Percentiles rank a stretch among this genome's conserved stretches.
Evolutionary conservation across 2,113 vertebrate species (phyloP).

Genomic region (Bungarus multicinctus): DNA sequence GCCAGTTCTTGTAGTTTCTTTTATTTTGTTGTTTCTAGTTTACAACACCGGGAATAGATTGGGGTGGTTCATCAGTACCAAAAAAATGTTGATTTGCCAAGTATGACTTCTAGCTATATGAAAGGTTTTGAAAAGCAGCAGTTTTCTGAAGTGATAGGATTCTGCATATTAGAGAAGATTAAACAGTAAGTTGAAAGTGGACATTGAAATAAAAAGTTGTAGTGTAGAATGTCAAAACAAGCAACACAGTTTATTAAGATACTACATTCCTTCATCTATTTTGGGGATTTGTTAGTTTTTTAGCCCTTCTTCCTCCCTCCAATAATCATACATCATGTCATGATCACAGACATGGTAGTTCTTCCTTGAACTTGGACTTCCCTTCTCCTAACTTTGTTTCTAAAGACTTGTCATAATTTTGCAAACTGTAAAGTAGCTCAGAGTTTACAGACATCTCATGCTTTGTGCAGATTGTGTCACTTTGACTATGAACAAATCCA

Average conservation of each 20-base stretch:
- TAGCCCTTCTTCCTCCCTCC: background rate
- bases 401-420: background rate
- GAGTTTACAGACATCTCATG: background rate
- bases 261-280: background rate
- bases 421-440: background rate
- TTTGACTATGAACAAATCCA: background rate
- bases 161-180: constrained; percentile 4
- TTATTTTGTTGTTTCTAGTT: background rate
- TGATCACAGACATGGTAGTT: background rate
- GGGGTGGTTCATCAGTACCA: background rate
- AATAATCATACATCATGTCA: background rate
- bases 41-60: background rate
- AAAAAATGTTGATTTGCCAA: background rate
- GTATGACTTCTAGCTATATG: background rate
- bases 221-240: background rate
- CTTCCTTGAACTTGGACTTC: background rate
- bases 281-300: background rate
- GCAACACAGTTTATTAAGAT: background rate
- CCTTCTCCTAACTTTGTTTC: background rate
- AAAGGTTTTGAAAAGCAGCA: background rate
- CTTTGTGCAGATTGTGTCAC: background rate
- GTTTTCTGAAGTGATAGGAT: background rate
- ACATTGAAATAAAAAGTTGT: background rate
- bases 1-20: background rate
- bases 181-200: background rate